Conservation (phyloP, 2,888 invertebrate species). For the Sialis fuliginosa region DNA sequence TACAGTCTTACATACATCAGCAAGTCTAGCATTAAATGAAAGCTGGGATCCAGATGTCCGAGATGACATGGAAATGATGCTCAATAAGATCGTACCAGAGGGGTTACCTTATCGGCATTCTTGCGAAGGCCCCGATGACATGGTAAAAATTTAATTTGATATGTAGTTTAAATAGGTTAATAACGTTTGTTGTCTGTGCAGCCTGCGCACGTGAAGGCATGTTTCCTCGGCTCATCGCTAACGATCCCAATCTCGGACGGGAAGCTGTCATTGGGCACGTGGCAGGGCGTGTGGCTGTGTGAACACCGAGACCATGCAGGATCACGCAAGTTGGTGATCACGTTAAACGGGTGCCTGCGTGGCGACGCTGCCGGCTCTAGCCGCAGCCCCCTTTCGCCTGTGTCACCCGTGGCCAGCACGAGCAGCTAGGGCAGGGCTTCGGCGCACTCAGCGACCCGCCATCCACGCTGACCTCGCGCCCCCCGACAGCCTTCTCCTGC, state of each 20-base stretch:
- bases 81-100: conserved; percentile 97
- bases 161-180: conserved; percentile 2
- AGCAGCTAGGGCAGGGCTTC: conserved; percentile 72
- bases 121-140: conserved; percentile 96
- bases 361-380: conserved; percentile 36
- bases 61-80: conserved; percentile 99
- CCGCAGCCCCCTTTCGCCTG: conserved; percentile 73
- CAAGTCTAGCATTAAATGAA: conserved; percentile 92
- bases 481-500: conserved; percentile 1
- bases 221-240: conserved; percentile 87
- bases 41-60: conserved; percentile 97
- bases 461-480: conserved; percentile 21
- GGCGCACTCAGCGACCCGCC: conserved; percentile 28
- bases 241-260: conserved; percentile 94
- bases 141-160: conserved; percentile 44
- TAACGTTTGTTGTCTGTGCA: conserved; percentile 25
- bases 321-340: conserved; percentile 68
- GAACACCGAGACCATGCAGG: conserved; percentile 95
- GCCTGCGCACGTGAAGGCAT: conserved; percentile 96
- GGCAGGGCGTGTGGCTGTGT: conserved; percentile 98
- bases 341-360: conserved; percentile 77
- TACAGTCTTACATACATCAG: conserved; percentile 94
- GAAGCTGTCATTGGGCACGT: conserved; percentile 85
- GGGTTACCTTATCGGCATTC: conserved; percentile 90
- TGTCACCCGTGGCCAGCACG: conserved; percentile 71